Evolutionary conservation across 1,140 invertebrate species (phyloP).

Genomic region (Drosophila virilis): DNA sequence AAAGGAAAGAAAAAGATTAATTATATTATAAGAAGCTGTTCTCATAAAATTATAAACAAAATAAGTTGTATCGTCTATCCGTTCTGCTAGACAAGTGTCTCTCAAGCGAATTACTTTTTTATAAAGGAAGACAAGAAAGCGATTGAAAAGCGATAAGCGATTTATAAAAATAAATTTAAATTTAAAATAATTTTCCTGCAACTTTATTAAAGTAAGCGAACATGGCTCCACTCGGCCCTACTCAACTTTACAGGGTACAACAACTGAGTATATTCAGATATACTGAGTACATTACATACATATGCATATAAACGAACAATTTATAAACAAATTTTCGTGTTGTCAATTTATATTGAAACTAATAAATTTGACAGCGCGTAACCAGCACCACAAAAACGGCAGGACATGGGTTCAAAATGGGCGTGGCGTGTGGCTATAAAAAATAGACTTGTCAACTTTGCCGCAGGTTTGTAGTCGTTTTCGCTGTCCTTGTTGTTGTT

Average conservation of each 20-base stretch:
- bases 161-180: too few species aligned
- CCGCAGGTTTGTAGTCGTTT: constrained; percentile 31
- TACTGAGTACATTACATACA: not conserved
- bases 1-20: too few species aligned
- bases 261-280: not conserved
- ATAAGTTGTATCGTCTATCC: too few species aligned
- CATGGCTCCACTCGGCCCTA: not conserved
- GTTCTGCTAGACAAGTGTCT: too few species aligned
- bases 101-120: too few species aligned
- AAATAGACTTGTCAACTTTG: constrained; percentile 75
- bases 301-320: constrained; percentile 45
- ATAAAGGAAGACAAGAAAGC: too few species aligned
- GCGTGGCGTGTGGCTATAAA: constrained; percentile 40
- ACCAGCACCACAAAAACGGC: constrained; percentile 35
- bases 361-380: constrained; percentile 78
- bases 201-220: too few species aligned
- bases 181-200: too few species aligned
- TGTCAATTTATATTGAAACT: constrained; percentile 81
- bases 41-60: too few species aligned
- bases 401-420: constrained; percentile 5
- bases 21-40: too few species aligned
- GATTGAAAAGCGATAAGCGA: too few species aligned
- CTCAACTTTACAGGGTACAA: constrained; percentile 1
- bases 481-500: constrained; percentile 30
- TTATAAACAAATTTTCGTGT: constrained; percentile 67